Base-by-base conservation (phyloP, 2,797 vertebrate species). In the Poeciliopsis presidionis region DNA sequence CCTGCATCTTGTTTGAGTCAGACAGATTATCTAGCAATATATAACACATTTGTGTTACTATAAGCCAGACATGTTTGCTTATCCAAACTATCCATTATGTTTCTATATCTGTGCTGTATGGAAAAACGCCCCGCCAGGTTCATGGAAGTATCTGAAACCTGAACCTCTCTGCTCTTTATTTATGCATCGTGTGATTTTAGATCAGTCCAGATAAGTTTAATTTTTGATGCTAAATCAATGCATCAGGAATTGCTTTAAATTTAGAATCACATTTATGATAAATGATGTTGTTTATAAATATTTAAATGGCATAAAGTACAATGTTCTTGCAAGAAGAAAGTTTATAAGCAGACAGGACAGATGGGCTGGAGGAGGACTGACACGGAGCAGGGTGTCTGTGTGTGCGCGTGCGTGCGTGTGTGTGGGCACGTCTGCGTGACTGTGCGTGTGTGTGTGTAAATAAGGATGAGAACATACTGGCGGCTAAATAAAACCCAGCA, bases 281-380 rank as follows among this genome's bases (percentile, higher is more conserved):
- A 45, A 39, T 70, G 22, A 2, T 30, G 30, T 11, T 22, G 16
- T 36, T 72, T 30, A 22, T 7, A 51, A 20, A 33, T 81, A 76
- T 81, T 67, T 41, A 39, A 67, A 41, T 67, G 20, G 36, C 18
- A 41, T 39, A 25, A 39, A 39, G 41, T 67, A 39, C 3, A 22
- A 41, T 39, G 5, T 67, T 39, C 22, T 73, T 69, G 9, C 4
- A 59, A 67, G 28, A 65, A 39, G 80, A 81, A 84, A 73, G 78
- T 85, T 87, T 63, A 85, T 77, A 47, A 76, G 85, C 79, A 90
- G 89, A 87, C 84, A 81, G 76, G 85, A 81, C 94, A 94, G 94
- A 94, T 93, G 94, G 93, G 81, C 72, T 75, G 91, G 90, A 92
- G 93, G 93, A 93, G 88, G 89, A 61, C 82, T 88, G 91, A 92